phyloP scores from a whole-genome alignment of 1,140 invertebrate genomes.

The Sitobion miscanthi region DNA sequence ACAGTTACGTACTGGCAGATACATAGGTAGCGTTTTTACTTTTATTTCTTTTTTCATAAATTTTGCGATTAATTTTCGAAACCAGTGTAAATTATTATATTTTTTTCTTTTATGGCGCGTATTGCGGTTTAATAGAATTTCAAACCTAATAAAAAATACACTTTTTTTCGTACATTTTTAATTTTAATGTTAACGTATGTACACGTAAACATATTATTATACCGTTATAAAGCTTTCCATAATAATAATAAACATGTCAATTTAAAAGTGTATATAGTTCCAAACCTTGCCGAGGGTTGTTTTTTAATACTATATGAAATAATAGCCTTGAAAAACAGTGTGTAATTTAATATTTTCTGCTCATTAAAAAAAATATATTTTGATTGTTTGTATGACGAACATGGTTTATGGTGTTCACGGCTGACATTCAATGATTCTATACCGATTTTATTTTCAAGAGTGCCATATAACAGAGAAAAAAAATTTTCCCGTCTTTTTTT shows the following conservation, averaged over 20 bases:
- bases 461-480: neutral
- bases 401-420: neutral
- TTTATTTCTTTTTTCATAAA: neutral
- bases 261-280: neutral
- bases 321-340: neutral
- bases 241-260: conserved; percentile 26
- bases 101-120: neutral
- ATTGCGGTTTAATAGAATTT: neutral
- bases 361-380: conserved; percentile 11
- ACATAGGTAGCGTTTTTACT: neutral
- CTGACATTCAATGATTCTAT: neutral
- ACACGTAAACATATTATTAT: neutral
- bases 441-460: neutral
- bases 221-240: neutral
- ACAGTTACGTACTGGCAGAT: neutral
- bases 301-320: conserved; percentile 12
- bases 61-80: neutral
- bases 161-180: conserved; percentile 7
- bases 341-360: neutral
- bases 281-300: neutral
- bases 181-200: neutral
- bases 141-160: neutral
- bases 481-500: neutral
- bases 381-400: neutral
- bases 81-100: neutral